Evolutionary conservation across 2,113 vertebrate genomes (phyloP), one percentile per base, ranked within the genome.

Genomic region (Aramus guarauna): DNA sequence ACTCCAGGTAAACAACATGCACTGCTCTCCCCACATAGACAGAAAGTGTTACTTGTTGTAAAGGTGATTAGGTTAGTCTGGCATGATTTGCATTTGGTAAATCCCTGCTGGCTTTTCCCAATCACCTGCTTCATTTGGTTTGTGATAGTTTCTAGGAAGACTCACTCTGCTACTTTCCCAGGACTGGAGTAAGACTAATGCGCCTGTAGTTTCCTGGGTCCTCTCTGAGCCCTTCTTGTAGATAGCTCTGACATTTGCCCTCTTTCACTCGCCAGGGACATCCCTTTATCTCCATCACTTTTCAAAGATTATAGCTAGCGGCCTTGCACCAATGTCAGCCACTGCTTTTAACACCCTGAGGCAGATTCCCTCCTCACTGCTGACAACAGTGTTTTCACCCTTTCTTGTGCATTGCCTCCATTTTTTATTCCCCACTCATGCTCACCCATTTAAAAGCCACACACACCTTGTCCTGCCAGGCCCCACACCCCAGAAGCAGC

Each of bases 381-480:
- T 26, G 18, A 13, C 36, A 77, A 45, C 36, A 37, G 9, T 1
- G 5, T 7, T 45, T 21, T 9, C 36, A 22, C 15, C 13, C 16
- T 5, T 53, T 48, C 55, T 45, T 19, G 12, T 5, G 45, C 13
- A 27, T 5, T 34, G n/a, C 20, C 60, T 32, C 34, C 9, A 8
- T 11, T 12, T 52, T 34, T 56, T 29, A 63, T 29, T 73, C 29
- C 47, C 34, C 16, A 2, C 30, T 24, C 43, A 8, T 0, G 8
- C 12, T 4, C 32, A 47, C 19, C 3, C 43, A 10, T 8, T 37
- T 24, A 26, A 37, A 37, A 41, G 37, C 13, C 48, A 32, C 9
- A 32, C 9, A 3, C 13, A 1, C 24, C 26, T 0, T 4, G 26
- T 39, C 0, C 1, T 7, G 21, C 30, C 56, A 45, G 12, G 7